Base-by-base conservation (phyloP, 2,797 vertebrate species). In the Crossoptilon crossoptilon region DNA sequence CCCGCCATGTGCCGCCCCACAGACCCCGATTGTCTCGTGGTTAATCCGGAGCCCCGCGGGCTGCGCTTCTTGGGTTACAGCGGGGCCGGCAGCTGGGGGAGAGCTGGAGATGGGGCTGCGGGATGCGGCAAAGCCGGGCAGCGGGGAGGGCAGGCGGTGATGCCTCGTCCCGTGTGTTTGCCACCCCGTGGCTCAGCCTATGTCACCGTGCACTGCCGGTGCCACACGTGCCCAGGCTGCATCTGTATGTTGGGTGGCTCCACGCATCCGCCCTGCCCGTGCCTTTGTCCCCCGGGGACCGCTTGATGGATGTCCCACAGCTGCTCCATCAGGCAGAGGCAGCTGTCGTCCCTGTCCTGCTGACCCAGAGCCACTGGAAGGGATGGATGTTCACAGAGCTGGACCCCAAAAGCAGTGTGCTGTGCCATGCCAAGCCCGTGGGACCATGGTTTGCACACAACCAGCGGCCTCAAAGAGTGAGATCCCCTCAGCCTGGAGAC, bases 281-380 rank as follows among this genome's bases (percentile, higher is more conserved):
- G 53, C 39, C 77, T 9, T 43, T 8, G 59, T 69, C 23, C 39
- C 51, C 27, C 15, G 27, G 1, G 51, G 58, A 23, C 46, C 13
- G 6, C 0, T 23, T 94, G 94, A 96, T 89, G 82, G 90, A 93
- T 94, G n/a, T 67, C 63, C 70, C 11, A 88, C 95, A 95, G 96
- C 95, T 96, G 96, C 55, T 29, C 75, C 17, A 24, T 60, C 86
- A 21, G 31, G n/a, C 46, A 77, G 69, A 44, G 62, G 51, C 95
- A 96, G 95, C 95, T 96, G 95, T 31, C 12, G 0, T 2, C 82
- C 49, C 82, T 70, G 75, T 81, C 53, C 0, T 2, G 6, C 55
- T 58, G 55, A 58, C 31, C 55, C 31, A 22, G 62, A 43, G 62
- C 39, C 37, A 7, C 37, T 6, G 27, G 39, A 29, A 39, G 18